Percentiles rank a stretch among this genome's conserved stretches.
Evolutionary conservation across 2,113 vertebrate species (phyloP).

Genomic region (Podarcis muralis): DNA sequence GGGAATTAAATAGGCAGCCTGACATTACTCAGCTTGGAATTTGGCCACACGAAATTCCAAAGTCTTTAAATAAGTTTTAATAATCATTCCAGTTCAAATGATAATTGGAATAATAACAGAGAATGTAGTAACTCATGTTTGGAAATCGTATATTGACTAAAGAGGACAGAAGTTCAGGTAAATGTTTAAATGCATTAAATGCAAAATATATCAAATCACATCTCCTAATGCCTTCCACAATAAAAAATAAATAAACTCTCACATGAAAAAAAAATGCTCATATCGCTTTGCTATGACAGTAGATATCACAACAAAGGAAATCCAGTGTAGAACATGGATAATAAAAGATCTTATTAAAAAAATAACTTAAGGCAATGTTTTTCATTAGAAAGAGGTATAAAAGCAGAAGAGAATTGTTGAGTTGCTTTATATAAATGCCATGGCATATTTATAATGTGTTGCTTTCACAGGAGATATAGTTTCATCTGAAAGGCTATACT

Average conservation of each 20-base stretch:
- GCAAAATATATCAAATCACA: slow-evolving; percentile 48
- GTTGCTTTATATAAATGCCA: slow-evolving; percentile 55
- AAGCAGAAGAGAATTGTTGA: slow-evolving; percentile 40
- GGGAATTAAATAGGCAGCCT: slow-evolving; percentile 67
- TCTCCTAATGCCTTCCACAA: slow-evolving; percentile 45
- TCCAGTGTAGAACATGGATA: slow-evolving; percentile 24
- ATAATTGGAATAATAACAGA: slow-evolving; percentile 62
- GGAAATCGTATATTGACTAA: slow-evolving; percentile 57
- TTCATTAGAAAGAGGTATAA: slow-evolving; percentile 55
- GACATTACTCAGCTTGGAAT: slow-evolving; percentile 68
- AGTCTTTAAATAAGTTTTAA: slow-evolving; percentile 66
- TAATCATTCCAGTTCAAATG: slow-evolving; percentile 64
- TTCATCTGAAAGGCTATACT: not conserved
- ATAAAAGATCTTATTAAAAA: slow-evolving; percentile 53
- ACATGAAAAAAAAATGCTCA: slow-evolving; percentile 40
- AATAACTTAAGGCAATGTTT: slow-evolving; percentile 53
- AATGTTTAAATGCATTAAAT: slow-evolving; percentile 66
- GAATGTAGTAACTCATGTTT: slow-evolving; percentile 43
- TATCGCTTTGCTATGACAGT: slow-evolving; percentile 63
- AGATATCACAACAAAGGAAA: slow-evolving; percentile 52
- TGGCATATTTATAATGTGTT: not conserved
- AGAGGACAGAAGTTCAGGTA: slow-evolving; percentile 59
- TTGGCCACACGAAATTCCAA: slow-evolving; percentile 63
- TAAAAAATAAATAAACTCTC: slow-evolving; percentile 46
- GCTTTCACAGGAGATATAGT: slow-evolving; percentile 1